Percentiles rank a stretch among this genome's conserved stretches.
Conservation (phyloP, 2,888 invertebrate genomes). For the Notodonta dromedarius region DNA sequence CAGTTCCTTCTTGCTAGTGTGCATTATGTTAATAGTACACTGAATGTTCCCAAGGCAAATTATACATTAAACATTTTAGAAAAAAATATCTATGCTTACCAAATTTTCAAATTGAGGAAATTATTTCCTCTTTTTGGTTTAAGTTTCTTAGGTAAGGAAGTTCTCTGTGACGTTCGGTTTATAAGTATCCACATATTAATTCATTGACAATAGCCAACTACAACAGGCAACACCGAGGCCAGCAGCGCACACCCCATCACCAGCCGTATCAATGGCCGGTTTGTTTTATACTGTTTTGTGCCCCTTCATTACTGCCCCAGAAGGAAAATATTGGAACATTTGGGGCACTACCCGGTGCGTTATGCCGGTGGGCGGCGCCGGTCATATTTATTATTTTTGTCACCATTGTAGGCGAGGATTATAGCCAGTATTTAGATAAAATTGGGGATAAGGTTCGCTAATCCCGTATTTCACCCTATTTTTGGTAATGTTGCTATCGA, state of each 20-base stretch:
- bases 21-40: no score
- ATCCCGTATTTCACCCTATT: constrained; percentile 69
- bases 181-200: not conserved
- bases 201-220: constrained; percentile 5
- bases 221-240: constrained; percentile 17
- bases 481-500: constrained; percentile 61
- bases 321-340: constrained; percentile 75
- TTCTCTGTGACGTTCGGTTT: no score
- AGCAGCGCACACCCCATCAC: constrained; percentile 10
- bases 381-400: constrained; percentile 83
- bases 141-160: no score
- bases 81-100: no score
- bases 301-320: constrained; percentile 72
- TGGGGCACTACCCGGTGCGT: constrained; percentile 38
- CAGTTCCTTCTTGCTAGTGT: no score
- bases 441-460: constrained; percentile 81
- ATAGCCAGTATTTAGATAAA: constrained; percentile 82
- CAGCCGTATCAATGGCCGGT: constrained; percentile 66
- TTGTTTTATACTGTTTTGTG: constrained; percentile 67
- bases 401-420: constrained; percentile 79
- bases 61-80: no score
- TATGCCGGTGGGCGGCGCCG: constrained; percentile 67
- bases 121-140: no score
- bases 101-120: no score
- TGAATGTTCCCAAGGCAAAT: no score